Evolutionary conservation across 1,140 invertebrate species (phyloP), one percentile per base, ranked within the genome.

Genomic region (Meloidogyne floridensis): DNA sequence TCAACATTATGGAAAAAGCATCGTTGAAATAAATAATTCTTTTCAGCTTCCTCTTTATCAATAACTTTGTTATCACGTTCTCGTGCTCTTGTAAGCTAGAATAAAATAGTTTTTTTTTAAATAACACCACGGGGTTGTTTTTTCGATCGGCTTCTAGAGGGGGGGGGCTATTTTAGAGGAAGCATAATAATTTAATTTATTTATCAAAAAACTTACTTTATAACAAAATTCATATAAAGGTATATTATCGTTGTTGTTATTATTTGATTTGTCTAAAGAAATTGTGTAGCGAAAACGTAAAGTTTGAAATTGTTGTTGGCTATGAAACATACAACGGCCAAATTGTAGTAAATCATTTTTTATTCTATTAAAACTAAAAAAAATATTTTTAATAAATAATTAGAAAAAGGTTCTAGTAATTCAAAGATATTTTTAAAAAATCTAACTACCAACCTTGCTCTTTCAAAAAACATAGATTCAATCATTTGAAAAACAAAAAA

Each of bases 401-500:
- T 32, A 32, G 32, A 32, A 32, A 32, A 32, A 32, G 32, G 32
- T 32, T 32, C 32, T 32, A 15, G 2, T 59, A 59, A 59, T 15
- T 59, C 2, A 59, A 59, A 59, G 0, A 59, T 15, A 59, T 59
- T 47, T 6, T 15, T 15, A 13, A 54, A 5, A n/a, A n/a, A n/a
- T n/a, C 5, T 65, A n/a, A 65, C 59, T 65, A 32, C 32, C 32
- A 32, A 32, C 32, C 1, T 65, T 65, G n/a, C 4, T 65, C 59
- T 4, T 65, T 65, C 59, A 65, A 65, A 65, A 65, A 65, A 65
- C 59, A 65, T 65, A n/a, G 59, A 13, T n/a, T 65, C 59, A 18
- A 65, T 65, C 59, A 65, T 65, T 65, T 65, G 59, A n/a, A 65
- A 65, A n/a, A n/a, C 10, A 65, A 65, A 65, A 65, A 65, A 65